These are phyloP conservation scores for Vulpes lagopus DNA, from an alignment of 2,113 vertebrate species.

Conservation along the genomic window DNA sequence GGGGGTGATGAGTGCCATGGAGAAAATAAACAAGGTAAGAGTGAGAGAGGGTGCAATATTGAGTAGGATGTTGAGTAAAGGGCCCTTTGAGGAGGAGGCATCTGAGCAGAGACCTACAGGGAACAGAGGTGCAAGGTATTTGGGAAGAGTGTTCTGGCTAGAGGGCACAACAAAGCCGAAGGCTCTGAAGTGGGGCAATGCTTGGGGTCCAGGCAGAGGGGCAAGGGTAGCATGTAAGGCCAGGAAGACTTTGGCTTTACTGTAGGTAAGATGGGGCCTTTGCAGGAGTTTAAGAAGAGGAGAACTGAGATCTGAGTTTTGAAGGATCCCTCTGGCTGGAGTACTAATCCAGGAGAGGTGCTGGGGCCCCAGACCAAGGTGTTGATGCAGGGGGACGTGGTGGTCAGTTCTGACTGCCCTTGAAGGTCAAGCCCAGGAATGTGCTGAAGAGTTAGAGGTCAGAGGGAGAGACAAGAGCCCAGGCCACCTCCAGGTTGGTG, in stretches of 20 bases:
- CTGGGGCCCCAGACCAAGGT: not conserved
- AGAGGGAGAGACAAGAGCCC: not conserved
- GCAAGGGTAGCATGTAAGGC: too few species aligned
- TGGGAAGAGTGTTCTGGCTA: not conserved
- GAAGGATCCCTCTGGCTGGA: not conserved
- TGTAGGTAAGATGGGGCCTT: not conserved
- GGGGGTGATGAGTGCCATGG: accelerated
- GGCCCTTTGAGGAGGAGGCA: not conserved
- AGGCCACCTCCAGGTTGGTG: not conserved
- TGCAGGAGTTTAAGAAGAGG: not conserved
- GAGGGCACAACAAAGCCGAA: not conserved
- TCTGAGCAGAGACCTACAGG: not conserved
- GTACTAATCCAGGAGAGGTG: not conserved
- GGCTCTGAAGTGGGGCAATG: not conserved
- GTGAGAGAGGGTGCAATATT: not conserved
- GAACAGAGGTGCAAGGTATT: too few species aligned
- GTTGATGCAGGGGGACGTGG: not conserved
- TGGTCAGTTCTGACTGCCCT: not conserved
- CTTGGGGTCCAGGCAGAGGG: not conserved
- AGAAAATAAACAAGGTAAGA: not conserved
- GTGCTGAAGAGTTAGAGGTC: not conserved
- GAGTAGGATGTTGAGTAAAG: not conserved
- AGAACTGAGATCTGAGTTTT: not conserved
- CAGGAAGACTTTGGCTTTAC: not conserved
- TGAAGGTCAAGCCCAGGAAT: not conserved